Evolutionary conservation across 1,140 invertebrate genomes (phyloP), one percentile per base, ranked within the genome.

Genomic region (Rhizoglyphus robini): DNA sequence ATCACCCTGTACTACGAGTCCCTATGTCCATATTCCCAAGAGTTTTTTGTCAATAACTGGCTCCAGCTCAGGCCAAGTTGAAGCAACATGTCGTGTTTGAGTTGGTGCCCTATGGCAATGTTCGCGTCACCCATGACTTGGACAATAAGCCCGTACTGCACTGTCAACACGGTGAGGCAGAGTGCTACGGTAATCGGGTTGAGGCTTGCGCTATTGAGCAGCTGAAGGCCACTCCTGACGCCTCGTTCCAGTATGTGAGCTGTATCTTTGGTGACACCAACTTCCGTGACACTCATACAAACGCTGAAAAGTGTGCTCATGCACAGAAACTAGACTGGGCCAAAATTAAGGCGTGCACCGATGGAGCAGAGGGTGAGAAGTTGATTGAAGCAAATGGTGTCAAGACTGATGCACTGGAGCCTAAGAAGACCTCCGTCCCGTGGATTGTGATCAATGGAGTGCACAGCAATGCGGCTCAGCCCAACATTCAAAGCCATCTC

Each of bases 161-260:
- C 8, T 63, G 61, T 57, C 70, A 71, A 51, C 71, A 72, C 47
- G 70, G 70, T 1, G 27, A 57, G 20, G 63, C 32, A 1, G 70
- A 71, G 61, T 71, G 70, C 51, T 20, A 58, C 3, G 70, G 71
- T 2, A 71, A 71, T 49, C 57, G 34, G 48, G 63, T 72, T 1
- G 69, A 71, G 69, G 79, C 51, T 25, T 54, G 51, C 20, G 51
- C 31, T 8, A 54, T 54, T 20, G 20, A 25, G 15, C 20, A 8
- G 23, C 20, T 54, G n/a, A n/a, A n/a, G n/a, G n/a, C n/a, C 51
- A 54, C 8, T 23, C 15, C 8, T 32, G 51, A 32, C 20, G 8
- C 8, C 8, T 54, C 8, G 51, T 54, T 25, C 51, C 8, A 8
- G 20, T 54, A 11, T 32, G 15, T 20, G 8, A 32, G 51, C 8